Evolutionary conservation across 2,797 vertebrate species (phyloP), one percentile per base, ranked within the genome.

Genomic region (Muscicapa comitata): DNA sequence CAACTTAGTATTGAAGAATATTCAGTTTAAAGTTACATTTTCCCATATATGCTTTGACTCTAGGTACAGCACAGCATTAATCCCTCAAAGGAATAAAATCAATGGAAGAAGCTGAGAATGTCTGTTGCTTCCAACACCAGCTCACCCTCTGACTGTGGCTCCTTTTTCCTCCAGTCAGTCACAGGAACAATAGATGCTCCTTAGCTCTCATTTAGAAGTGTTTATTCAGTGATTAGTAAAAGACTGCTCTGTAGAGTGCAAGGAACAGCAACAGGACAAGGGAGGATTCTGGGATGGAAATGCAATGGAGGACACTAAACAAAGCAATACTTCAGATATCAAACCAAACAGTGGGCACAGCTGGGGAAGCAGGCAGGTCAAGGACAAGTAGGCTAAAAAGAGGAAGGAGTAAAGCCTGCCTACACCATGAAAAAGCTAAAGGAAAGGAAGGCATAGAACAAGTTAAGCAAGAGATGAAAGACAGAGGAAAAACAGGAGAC

Each of bases 311-410:
- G 25, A 63, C 40, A 23, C 21, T 17, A 81, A 75, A 50, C 17
- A 25, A 77, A 65, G 48, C 6, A 66, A 18, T 23, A 35, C 17
- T 47, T 43, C n/a, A 59, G 63, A 8, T 59, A 50, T 1, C 7
- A 31, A 31, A 54, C 3, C 2, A 0, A 84, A 35, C 2, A 55
- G 26, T 1, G 17, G n/a, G 29, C 13, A 17, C 18, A 73, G 47
- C n/a, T 42, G 13, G 38, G 17, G 25, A 66, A 82, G 31, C 11
- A 76, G 54, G 37, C 20, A 61, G 50, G 26, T 55, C 31, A 76
- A 35, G n/a, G 31, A 47, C n/a, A 58, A 19, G 31, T 4, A 75
- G 20, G 31, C 40, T 62, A 3, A 2, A 45, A 72, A 73, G 38
- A 45, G 6, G 9, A 48, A 77, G 58, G 9, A 82, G 31, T 37